phyloP scores from a whole-genome alignment of 1,140 invertebrate genomes.

The Drosophila lacteicornis region DNA sequence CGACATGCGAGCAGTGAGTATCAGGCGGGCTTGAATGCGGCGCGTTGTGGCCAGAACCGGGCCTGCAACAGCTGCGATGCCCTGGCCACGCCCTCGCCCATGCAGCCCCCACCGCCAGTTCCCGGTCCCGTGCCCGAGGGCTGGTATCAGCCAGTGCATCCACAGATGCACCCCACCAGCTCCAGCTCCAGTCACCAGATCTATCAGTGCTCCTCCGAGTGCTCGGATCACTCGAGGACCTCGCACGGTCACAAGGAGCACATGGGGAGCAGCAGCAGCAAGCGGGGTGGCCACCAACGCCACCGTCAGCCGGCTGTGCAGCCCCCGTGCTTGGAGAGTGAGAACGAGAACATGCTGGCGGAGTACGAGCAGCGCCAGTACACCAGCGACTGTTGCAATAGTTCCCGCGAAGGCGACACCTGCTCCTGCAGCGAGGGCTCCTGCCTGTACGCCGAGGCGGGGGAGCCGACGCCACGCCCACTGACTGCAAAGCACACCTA shows the following conservation, averaged over 20 bases:
- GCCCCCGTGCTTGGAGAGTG: slow-evolving; percentile 59
- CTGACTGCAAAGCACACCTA: slow-evolving; percentile 72
- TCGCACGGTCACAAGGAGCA: slow-evolving; percentile 77
- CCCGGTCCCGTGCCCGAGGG: slow-evolving; percentile 59
- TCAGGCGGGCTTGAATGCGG: slow-evolving; percentile 72
- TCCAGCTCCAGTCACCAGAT: slow-evolving; percentile 72
- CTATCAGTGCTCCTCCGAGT: slow-evolving; percentile 84
- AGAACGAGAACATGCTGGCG: slow-evolving; percentile 74
- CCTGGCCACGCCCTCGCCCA: slow-evolving; percentile 78
- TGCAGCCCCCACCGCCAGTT: slow-evolving; percentile 68
- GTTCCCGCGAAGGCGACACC: slow-evolving; percentile 82
- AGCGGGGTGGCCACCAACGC: slow-evolving; percentile 44
- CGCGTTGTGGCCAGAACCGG: slow-evolving; percentile 77
- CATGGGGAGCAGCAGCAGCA: slow-evolving; percentile 33
- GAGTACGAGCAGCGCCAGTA: slow-evolving; percentile 67
- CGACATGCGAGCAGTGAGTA: slow-evolving; percentile 80
- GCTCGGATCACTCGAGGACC: slow-evolving; percentile 79
- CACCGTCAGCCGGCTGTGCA: slow-evolving; percentile 41
- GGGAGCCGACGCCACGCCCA: slow-evolving; percentile 57
- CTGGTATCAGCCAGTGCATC: slow-evolving; percentile 78
- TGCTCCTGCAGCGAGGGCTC: slow-evolving; percentile 85
- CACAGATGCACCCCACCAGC: slow-evolving; percentile 65
- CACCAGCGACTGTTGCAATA: slow-evolving; percentile 83
- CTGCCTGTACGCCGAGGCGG: slow-evolving; percentile 83
- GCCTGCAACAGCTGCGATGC: slow-evolving; percentile 83